Base-by-base conservation (phyloP, 2,888 invertebrate species). In the Philonicus albiceps region DNA sequence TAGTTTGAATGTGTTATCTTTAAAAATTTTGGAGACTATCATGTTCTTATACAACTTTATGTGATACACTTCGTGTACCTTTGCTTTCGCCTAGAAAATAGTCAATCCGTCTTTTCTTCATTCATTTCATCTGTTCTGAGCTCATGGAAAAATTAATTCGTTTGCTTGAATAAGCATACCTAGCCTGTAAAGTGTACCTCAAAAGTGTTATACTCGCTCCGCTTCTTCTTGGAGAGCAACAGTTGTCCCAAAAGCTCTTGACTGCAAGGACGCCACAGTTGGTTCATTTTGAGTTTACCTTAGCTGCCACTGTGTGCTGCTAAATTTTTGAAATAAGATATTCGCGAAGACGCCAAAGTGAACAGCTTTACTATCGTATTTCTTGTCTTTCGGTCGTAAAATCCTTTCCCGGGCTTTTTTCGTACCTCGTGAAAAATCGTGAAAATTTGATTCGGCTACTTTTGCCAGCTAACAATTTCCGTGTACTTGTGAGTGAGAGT, bases 201-300 rank as follows among this genome's bases (percentile, higher is more conserved):
- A 64, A 13, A 64, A 19, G 64, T 64, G 64, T 22, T 64, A 1
- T 19, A 19, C 7, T 49, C 7, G 27, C 64, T 64, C 22, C 22
- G n/a, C n/a, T n/a, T 6, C 7, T 19, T 8, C 1, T 64, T 64
- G 5, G 22, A 43, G 78, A 86, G 86, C 86, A 86, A 86, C 86
- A 86, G 86, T 86, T 86, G 86, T 86, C 76, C 34, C 76, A 49
- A n/a, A 49, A 30, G 49, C 78, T 78, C 40, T 31, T 78, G 43
- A 16, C 13, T 78, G 22, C 27, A 22, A 64, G 27, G 27, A 64
- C 64, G 64, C 64, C 27, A 27, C 64, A 64, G 64, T n/a, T 27
- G 64, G 19, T 78, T 22, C 16, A 64, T 2, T 64, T 22, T 55
- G 22, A 11, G 37, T 64, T 13, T 64, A 11, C 22, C 13, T 27